These are phyloP conservation scores for Heliothis virescens DNA, from an alignment of 1,140 invertebrate genomes.

Conservation along the genomic window DNA sequence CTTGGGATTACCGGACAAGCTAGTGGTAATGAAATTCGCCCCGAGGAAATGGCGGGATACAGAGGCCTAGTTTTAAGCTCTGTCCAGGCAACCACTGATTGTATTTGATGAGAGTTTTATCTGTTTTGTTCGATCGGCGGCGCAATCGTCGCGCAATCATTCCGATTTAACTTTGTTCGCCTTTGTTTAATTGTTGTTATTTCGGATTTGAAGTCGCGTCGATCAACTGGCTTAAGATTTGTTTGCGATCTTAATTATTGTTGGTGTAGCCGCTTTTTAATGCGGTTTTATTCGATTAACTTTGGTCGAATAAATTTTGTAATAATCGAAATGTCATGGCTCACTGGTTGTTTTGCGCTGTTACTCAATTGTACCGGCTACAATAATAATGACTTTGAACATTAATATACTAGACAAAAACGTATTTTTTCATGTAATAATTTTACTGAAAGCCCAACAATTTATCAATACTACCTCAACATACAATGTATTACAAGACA, in stretches of 20 bases:
- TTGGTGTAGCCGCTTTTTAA: constrained; percentile 41
- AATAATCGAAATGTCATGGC: constrained; percentile 23
- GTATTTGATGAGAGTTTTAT: constrained; percentile 84
- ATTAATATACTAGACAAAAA: background rate
- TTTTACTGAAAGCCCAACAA: no score
- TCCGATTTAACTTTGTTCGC: constrained; percentile 68
- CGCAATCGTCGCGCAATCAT: constrained; percentile 70
- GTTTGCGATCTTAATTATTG: constrained; percentile 53
- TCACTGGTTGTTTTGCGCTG: constrained; percentile 12
- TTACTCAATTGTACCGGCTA: constrained; percentile 4
- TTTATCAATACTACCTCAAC: no score
- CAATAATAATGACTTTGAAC: constrained; percentile 15
- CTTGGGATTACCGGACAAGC: constrained; percentile 78
- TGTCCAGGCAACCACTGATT: constrained; percentile 79
- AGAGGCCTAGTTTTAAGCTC: constrained; percentile 80
- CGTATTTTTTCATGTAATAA: no score
- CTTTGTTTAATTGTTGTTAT: constrained; percentile 68
- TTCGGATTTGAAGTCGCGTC: constrained; percentile 60
- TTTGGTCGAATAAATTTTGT: constrained; percentile 27
- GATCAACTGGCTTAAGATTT: constrained; percentile 57
- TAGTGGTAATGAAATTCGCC: constrained; percentile 85
- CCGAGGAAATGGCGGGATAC: constrained; percentile 76
- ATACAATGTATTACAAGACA: background rate
- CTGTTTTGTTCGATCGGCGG: constrained; percentile 72
- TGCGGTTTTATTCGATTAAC: constrained; percentile 35